A percentile compares a stretch with the other conserved stretches of the same genome.
Conservation (phyloP, 2,113 vertebrate species). For the Isurus oxyrinchus region DNA sequence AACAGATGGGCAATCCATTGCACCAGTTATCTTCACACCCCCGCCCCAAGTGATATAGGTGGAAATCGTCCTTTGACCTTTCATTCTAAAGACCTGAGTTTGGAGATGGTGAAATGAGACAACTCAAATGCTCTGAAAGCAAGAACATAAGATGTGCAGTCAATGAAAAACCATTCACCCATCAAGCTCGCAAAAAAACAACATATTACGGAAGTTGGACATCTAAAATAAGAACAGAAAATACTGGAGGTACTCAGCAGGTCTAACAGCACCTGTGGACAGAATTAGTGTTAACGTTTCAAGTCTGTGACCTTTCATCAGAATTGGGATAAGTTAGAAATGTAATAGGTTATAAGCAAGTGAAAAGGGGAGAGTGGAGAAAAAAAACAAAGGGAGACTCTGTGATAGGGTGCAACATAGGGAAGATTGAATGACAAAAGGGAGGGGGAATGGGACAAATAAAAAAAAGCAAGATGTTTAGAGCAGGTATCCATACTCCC, state of each 20-base stretch:
- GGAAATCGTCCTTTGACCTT: background rate
- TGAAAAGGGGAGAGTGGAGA: background rate
- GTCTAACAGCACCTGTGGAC: background rate
- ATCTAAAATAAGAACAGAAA: background rate
- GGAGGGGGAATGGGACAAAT: too few species aligned
- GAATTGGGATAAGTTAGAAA: background rate
- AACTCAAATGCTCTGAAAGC: background rate
- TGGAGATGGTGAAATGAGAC: background rate
- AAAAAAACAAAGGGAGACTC: background rate
- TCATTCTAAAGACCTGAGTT: background rate
- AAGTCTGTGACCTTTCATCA: background rate
- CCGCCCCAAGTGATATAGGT: background rate
- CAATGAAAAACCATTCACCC: background rate
- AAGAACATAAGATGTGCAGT: background rate
- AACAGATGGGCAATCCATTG: background rate
- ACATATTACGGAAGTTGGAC: background rate
- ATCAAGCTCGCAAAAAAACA: background rate
- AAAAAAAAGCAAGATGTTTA: too few species aligned
- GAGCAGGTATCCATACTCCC: too few species aligned
- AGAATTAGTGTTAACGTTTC: background rate
- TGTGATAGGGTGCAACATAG: too few species aligned
- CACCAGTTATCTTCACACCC: background rate
- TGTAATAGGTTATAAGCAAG: background rate
- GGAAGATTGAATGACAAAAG: too few species aligned
- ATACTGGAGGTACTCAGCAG: background rate